Percentiles rank a stretch among this genome's conserved stretches.
Conservation (phyloP, 2,113 vertebrate species). For the Stomatorhinus ivindoensis region DNA sequence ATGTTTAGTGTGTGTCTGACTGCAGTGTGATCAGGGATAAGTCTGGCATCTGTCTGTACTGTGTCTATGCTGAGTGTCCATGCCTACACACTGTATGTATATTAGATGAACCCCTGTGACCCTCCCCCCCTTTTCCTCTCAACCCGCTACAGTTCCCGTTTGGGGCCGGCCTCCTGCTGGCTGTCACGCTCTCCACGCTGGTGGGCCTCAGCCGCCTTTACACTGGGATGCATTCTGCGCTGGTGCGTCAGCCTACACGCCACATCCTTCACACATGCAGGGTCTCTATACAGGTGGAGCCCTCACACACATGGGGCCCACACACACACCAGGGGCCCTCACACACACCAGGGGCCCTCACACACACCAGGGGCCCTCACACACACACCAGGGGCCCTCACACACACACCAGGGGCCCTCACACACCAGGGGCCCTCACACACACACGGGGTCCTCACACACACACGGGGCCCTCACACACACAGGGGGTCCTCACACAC, state of each 20-base stretch:
- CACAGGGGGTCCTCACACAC: too few species aligned
- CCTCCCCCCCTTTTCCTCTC: neutral
- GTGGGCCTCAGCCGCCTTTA: constrained; percentile 92
- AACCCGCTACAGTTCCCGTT: constrained; percentile 75
- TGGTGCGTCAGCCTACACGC: constrained; percentile 71
- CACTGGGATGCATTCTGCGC: constrained; percentile 88
- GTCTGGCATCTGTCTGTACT: neutral
- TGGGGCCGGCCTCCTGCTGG: constrained; percentile 65
- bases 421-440: neutral
- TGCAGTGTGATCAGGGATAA: neutral
- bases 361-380: neutral
- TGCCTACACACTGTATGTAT: neutral
- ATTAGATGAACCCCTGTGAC: neutral
- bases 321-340: neutral
- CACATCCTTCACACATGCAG: neutral
- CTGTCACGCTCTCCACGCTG: constrained; percentile 67
- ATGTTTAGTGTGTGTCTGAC: neutral
- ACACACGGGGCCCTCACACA: neutral
- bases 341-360: neutral
- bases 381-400: neutral
- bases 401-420: too few species aligned
- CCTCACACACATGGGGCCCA: neutral
- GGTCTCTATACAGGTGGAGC: neutral
- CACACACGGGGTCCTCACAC: too few species aligned
- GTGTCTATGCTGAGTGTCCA: neutral